A percentile compares a stretch with the other conserved stretches of the same genome.
Evolutionary conservation across 2,888 invertebrate species (phyloP).

Genomic region (Cataglyphis rosenhaueri): DNA sequence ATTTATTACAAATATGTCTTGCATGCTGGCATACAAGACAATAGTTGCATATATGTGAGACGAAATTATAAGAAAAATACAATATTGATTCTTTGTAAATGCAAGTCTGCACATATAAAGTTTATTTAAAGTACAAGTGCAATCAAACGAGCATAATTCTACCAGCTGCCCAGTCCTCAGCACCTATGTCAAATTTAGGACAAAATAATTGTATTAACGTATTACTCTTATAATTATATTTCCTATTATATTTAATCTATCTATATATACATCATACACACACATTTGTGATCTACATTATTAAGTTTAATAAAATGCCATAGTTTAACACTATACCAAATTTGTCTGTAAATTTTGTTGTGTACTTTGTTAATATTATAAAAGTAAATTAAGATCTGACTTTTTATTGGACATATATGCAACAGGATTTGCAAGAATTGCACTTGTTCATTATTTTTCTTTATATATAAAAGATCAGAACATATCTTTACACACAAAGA

Average conservation of each 20-base stretch:
- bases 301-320: constrained; percentile 61
- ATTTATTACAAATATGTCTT: constrained; percentile 28
- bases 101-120: neutral
- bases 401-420: constrained; percentile 29
- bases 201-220: constrained; percentile 29
- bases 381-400: constrained; percentile 57
- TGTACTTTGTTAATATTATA: constrained; percentile 67
- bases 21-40: constrained; percentile 70
- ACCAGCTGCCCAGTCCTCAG: constrained; percentile 66
- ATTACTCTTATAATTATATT: constrained; percentile 37
- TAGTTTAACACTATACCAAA: constrained; percentile 53
- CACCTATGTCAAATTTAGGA: constrained; percentile 61
- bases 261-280: constrained; percentile 7
- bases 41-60: neutral
- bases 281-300: constrained; percentile 60
- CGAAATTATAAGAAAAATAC: neutral
- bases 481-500: constrained; percentile 65
- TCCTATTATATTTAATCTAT: constrained; percentile 51
- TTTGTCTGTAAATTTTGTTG: constrained; percentile 69
- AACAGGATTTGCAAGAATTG: constrained; percentile 19
- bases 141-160: constrained; percentile 64
- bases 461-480: constrained; percentile 45
- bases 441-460: constrained; percentile 30
- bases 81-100: constrained; percentile 4
- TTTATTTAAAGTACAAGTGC: constrained; percentile 42